Percentiles rank a stretch among this genome's conserved stretches.
Evolutionary conservation across 1,140 invertebrate species (phyloP).

Genomic region (Pseudomyrmex gracilis): DNA sequence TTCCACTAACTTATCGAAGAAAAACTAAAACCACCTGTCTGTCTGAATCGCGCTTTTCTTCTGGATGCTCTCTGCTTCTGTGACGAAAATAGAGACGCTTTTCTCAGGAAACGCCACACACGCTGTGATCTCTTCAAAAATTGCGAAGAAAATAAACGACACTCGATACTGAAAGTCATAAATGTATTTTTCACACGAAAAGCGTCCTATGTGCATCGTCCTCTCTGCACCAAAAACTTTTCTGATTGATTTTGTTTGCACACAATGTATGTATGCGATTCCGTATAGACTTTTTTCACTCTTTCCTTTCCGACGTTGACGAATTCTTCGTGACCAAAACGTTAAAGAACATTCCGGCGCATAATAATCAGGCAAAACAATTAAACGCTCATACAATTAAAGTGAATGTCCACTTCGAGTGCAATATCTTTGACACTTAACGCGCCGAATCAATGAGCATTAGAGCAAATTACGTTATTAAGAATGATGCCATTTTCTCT

Average conservation of each 20-base stretch:
- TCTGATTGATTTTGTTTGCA: constrained; percentile 59
- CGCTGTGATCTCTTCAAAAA: constrained; percentile 5
- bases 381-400: neutral
- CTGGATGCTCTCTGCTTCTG: neutral
- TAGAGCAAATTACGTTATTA: neutral
- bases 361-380: constrained; percentile 31
- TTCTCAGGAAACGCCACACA: neutral
- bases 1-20: constrained; percentile 11
- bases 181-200: constrained; percentile 10
- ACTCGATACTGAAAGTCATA: constrained; percentile 3
- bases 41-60: neutral
- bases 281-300: constrained; percentile 54
- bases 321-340: constrained; percentile 50
- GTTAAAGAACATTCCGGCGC: neutral
- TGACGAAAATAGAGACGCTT: constrained; percentile 16
- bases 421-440: neutral
- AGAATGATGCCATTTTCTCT: constrained; percentile 11
- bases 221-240: neutral
- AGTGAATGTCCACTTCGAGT: neutral
- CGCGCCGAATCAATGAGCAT: neutral
- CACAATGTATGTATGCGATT: constrained; percentile 43
- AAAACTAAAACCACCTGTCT: neutral
- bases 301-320: constrained; percentile 13
- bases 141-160: neutral
- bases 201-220: constrained; percentile 12